Evolutionary conservation across 1,140 invertebrate genomes (phyloP).

Genomic region (Magallana gigas): DNA sequence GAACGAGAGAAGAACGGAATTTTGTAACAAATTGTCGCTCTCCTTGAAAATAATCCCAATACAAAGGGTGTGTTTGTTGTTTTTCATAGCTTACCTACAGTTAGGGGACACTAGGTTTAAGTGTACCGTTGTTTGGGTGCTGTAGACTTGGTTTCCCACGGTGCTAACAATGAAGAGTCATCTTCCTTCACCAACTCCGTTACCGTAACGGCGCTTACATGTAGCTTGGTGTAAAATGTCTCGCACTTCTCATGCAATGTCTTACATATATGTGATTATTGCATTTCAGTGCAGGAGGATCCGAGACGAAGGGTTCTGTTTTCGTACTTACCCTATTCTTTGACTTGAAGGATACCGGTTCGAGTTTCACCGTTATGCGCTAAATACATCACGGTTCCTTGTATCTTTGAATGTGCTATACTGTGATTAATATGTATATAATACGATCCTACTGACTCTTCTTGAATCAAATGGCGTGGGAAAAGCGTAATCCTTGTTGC

Average conservation of each 20-base stretch:
- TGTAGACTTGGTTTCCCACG: background rate
- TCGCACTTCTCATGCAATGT: background rate
- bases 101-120: background rate
- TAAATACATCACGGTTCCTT: background rate
- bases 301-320: background rate
- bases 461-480: slow-evolving; percentile 15
- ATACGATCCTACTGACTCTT: slow-evolving; percentile 9
- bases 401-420: slow-evolving; percentile 11
- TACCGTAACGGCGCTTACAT: slow-evolving; percentile 17
- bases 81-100: slow-evolving; percentile 27
- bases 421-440: slow-evolving; percentile 30
- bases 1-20: background rate
- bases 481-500: background rate
- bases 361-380: background rate
- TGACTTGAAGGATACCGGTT: background rate
- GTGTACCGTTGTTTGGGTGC: background rate
- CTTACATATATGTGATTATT: background rate
- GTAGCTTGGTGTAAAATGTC: background rate
- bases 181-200: background rate
- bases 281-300: slow-evolving; percentile 4
- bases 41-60: background rate
- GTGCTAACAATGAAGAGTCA: background rate
- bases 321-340: slow-evolving; percentile 14
- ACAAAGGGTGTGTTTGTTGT: slow-evolving; percentile 26
- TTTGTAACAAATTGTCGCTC: background rate